These are phyloP conservation scores for Microcebus ravelobensis DNA, from an alignment of 2,113 vertebrate genomes.

Conservation along the genomic window DNA sequence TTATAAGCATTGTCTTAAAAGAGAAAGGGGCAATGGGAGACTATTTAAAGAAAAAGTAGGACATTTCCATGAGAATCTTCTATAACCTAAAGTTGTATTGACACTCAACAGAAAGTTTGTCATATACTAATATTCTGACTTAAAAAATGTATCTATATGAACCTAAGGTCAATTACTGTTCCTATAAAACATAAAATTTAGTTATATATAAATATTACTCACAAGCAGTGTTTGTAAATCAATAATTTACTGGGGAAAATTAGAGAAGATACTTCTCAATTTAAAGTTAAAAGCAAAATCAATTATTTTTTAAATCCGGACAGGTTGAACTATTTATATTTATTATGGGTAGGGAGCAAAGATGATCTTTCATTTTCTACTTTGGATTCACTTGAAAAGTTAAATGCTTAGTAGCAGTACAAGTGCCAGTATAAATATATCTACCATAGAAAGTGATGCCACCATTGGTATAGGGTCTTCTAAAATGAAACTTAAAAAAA, in stretches of 20 bases:
- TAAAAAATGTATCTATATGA: not conserved
- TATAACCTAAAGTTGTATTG: not conserved
- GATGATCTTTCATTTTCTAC: not conserved
- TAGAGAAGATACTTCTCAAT: not conserved
- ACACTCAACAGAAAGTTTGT: not conserved
- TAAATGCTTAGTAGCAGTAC: not conserved
- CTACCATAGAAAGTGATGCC: not conserved
- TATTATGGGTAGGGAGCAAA: not conserved
- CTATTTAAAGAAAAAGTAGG: not conserved
- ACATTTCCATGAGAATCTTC: not conserved
- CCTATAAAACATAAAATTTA: not conserved
- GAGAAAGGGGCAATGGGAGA: not conserved
- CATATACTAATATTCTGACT: not conserved
- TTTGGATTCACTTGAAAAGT: not conserved
- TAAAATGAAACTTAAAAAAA: not conserved
- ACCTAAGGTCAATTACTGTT: not conserved
- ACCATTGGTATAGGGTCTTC: not conserved
- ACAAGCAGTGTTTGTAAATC: not conserved
- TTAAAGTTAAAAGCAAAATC: slow-evolving; percentile 46
- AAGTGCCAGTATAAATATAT: not conserved
- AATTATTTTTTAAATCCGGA: not conserved
- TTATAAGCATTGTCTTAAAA: not conserved
- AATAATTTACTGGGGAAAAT: not conserved
- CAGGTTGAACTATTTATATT: not conserved
- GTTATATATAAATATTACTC: not conserved